Evolutionary conservation across 2,113 vertebrate species (phyloP).

Genomic region (Phyllostomus hastatus): DNA sequence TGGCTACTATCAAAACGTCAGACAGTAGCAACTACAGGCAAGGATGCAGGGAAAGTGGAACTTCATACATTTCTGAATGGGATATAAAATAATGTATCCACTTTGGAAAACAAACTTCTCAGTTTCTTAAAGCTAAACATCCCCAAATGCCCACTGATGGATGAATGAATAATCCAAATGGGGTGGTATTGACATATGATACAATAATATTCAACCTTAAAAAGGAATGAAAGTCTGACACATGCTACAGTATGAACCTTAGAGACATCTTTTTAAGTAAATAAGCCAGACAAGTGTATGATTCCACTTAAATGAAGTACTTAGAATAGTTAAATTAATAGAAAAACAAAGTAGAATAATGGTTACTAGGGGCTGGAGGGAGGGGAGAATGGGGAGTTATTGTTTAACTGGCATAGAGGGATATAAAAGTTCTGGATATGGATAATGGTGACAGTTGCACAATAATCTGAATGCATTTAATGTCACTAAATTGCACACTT

Average conservation of each 20-base stretch:
- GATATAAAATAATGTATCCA: background rate
- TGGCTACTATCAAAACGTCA: background rate
- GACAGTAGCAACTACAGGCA: background rate
- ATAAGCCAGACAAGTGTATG: background rate
- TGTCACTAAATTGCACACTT: background rate
- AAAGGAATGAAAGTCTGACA: background rate
- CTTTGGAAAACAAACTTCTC: background rate
- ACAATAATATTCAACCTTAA: background rate
- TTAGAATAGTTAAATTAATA: background rate
- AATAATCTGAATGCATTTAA: background rate
- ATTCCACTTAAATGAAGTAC: background rate
- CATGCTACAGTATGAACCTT: background rate
- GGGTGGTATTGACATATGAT: background rate
- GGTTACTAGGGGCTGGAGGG: background rate
- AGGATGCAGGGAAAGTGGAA: background rate
- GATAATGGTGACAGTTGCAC: background rate
- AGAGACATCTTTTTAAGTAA: background rate
- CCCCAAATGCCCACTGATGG: background rate
- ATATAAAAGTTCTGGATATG: background rate
- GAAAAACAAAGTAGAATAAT: background rate
- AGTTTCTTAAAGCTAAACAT: background rate
- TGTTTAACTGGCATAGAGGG: background rate
- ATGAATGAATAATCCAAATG: background rate
- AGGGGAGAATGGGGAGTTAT: background rate
- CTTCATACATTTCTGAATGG: background rate